Base-by-base conservation (phyloP, 2,797 vertebrate genomes). In the Pseudochromis fuscus region DNA sequence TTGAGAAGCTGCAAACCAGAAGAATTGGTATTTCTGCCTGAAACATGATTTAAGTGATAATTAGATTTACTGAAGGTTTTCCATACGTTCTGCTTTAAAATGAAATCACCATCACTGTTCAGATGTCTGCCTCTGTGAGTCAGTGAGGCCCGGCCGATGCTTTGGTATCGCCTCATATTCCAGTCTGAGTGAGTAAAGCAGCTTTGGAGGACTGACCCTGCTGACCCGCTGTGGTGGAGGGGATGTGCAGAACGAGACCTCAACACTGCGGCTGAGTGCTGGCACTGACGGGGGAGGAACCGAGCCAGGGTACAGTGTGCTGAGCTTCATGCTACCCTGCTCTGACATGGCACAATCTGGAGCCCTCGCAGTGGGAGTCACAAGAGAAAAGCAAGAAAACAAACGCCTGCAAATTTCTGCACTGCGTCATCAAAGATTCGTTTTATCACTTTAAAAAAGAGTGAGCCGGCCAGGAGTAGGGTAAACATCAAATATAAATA, bases 271-370 rank as follows among this genome's bases (percentile, higher is more conserved):
- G 51, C 74, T 55, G 12, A 77, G 64, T 71, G 49, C 82, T 81
- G 84, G 77, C 81, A 67, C 79, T 51, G 67, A 79, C 67, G 3
- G 51, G 1, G 76, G 44, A 81, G 86, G 85, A 86, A 67, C 30
- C 1, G 7, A 0, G 80, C 88, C 85, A 87, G 82, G 59, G 61
- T 53, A 61, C 75, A 72, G 44, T 81, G 70, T 40, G 82, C 86
- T 85, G 64, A 68, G 82, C 72, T 67, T 35, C 75, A 69, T 15
- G 45, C 64, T 75, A 52, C 59, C 44, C 53, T 9, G 44, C 60
- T 12, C 49, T n/a, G 28, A 73, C 46, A 30, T 56, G 46, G 55
- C 59, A 79, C 86, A 85, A 81, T 82, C 77, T 87, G 75, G 63
- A 64, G 50, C 28, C 1, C 63, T 66, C 61, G 27, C 27, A 18